Percentiles rank a stretch among this genome's conserved stretches.
These are phyloP conservation scores for Cyphomyrmex costatus DNA, from an alignment of 1,140 invertebrate species.

Conservation along the genomic window DNA sequence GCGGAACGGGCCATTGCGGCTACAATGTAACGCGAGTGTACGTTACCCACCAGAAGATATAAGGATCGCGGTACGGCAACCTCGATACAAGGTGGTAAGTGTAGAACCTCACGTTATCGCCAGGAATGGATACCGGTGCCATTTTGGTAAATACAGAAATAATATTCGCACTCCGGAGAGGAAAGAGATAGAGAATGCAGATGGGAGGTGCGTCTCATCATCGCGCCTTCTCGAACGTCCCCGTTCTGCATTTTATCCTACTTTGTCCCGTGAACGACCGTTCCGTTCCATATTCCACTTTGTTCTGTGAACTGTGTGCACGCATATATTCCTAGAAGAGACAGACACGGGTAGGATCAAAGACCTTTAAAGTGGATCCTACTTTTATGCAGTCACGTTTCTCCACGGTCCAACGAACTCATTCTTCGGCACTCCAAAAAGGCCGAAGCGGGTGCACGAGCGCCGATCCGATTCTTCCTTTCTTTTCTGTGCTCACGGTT, in stretches of 20 bases:
- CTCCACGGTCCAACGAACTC: slow-evolving; percentile 62
- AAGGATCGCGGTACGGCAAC: slow-evolving; percentile 42
- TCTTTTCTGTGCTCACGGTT: slow-evolving; percentile 17
- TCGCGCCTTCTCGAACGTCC: slow-evolving; percentile 24
- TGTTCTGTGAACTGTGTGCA: slow-evolving; percentile 56
- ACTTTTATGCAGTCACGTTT: slow-evolving; percentile 72
- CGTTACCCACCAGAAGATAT: slow-evolving; percentile 48
- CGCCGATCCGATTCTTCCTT: slow-evolving; percentile 20
- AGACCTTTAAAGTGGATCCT: slow-evolving; percentile 63
- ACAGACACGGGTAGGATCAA: slow-evolving; percentile 67
- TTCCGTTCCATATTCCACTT: slow-evolving; percentile 56
- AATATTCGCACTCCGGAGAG: neutral
- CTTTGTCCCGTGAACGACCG: slow-evolving; percentile 45
- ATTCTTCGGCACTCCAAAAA: slow-evolving; percentile 52
- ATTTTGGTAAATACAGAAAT: slow-evolving; percentile 52
- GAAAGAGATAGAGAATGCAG: neutral
- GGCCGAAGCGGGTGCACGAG: slow-evolving; percentile 21
- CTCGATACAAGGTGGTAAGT: slow-evolving; percentile 37
- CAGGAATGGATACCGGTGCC: neutral
- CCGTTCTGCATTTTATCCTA: slow-evolving; percentile 36
- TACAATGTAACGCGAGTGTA: slow-evolving; percentile 50
- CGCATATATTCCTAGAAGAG: slow-evolving; percentile 61
- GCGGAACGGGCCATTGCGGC: slow-evolving; percentile 55
- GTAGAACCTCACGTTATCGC: slow-evolving; percentile 5
- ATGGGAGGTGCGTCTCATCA: neutral